Conservation (phyloP, 2,113 vertebrate species). For the Chrysemys picta region DNA sequence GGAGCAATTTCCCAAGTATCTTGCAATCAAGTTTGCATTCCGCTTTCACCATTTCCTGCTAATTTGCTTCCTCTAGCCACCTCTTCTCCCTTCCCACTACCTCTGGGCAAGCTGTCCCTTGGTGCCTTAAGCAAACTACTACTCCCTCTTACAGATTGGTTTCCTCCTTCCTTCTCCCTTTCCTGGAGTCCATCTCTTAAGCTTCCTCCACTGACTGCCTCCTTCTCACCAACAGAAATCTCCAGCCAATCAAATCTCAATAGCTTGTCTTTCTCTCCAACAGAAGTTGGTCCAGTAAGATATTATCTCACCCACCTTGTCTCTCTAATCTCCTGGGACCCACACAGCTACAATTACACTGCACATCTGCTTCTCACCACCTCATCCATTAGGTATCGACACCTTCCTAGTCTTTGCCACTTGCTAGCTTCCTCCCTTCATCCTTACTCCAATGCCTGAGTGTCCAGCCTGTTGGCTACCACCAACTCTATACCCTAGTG, state of each 20-base stretch:
- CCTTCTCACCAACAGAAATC: not conserved
- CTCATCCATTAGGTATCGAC: rapidly evolving
- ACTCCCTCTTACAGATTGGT: not conserved
- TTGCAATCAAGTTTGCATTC: not conserved
- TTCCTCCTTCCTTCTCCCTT: not conserved
- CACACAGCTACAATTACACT: not conserved
- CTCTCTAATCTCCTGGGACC: not conserved
- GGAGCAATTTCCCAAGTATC: not conserved
- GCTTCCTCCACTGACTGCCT: not conserved
- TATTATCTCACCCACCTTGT: not conserved
- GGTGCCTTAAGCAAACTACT: not conserved
- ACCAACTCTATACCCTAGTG: not conserved
- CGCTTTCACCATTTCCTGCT: not conserved
- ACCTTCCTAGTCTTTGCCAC: not conserved
- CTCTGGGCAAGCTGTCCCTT: not conserved
- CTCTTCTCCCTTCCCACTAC: not conserved
- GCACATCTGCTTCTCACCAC: not conserved
- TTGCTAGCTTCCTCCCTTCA: not conserved
- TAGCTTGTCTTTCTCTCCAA: not conserved
- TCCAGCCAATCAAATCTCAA: not conserved
- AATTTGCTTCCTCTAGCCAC: not conserved
- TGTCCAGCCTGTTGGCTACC: not conserved
- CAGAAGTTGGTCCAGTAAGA: not conserved
- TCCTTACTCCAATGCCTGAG: not conserved
- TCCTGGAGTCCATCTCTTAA: slow-evolving; percentile 22